Conservation (phyloP, 35 echinoderm and acorn worm genomes). For the Apostichopus parvimensis region DNA sequence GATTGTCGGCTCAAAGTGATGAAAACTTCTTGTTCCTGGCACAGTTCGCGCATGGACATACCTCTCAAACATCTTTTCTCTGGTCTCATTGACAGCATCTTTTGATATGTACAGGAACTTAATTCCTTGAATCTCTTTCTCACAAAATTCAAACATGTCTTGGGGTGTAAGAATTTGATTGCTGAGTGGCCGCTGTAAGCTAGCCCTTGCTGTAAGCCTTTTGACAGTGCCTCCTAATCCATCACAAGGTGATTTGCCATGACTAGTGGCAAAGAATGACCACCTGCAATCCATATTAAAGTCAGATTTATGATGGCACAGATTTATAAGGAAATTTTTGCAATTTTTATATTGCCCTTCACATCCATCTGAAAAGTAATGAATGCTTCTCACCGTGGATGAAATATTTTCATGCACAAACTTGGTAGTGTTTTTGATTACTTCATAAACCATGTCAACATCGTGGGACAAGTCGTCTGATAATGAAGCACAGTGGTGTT, state of each 20-base stretch:
- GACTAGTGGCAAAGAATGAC: conserved; percentile 75
- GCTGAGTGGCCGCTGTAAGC: conserved; percentile 1
- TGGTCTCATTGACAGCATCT: no score
- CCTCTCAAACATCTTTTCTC: no score
- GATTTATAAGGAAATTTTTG: conserved; percentile 49
- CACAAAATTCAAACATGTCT: conserved; percentile 28
- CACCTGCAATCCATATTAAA: conserved; percentile 46
- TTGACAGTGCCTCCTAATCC: conserved; percentile 69
- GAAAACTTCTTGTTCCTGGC: no score
- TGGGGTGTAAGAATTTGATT: conserved; percentile 55
- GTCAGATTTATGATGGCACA: conserved; percentile 59
- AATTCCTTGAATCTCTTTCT: background rate
- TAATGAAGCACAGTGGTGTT: background rate
- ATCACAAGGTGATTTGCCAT: conserved; percentile 78
- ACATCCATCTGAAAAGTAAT: conserved; percentile 62
- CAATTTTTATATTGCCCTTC: conserved; percentile 68
- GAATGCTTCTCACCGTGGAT: no score
- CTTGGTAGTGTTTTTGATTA: no score
- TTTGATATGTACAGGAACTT: background rate
- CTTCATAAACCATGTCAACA: no score
- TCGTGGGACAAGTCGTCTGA: background rate
- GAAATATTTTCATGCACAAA: no score
- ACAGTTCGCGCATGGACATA: no score
- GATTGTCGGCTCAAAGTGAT: no score
- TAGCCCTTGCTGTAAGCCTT: conserved; percentile 59